Conservation (phyloP, 2,797 vertebrate genomes). For the Hippoglossus hippoglossus region DNA sequence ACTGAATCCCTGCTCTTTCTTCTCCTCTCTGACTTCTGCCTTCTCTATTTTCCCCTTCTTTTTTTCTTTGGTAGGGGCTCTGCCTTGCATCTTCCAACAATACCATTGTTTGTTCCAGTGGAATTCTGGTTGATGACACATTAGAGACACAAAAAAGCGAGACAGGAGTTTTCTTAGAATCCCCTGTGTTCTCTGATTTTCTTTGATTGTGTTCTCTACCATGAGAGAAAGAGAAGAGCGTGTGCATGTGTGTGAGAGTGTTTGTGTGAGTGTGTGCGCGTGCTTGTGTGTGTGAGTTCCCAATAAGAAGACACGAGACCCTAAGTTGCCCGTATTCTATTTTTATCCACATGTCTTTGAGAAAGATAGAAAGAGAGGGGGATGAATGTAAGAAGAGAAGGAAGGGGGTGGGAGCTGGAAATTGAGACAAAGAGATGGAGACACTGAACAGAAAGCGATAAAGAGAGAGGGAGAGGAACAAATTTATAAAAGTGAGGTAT, state of each 20-base stretch:
- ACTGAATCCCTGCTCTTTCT: not conserved
- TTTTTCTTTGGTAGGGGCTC: conserved; percentile 9
- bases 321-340: conserved; percentile 61
- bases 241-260: not conserved
- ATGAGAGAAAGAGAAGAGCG: conserved; percentile 25
- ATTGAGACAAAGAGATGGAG: conserved; percentile 28
- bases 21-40: not conserved
- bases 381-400: conserved; percentile 29
- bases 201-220: conserved; percentile 47
- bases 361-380: conserved; percentile 26
- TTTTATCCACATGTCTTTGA: conserved; percentile 56
- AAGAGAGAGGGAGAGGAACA: not conserved
- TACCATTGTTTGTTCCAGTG: conserved; percentile 26
- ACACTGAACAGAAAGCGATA: not conserved
- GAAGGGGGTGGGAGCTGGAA: conserved; percentile 18
- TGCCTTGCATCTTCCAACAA: not conserved
- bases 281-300: conserved; percentile 30
- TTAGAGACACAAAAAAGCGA: conserved; percentile 2
- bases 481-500: not conserved
- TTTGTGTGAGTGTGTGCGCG: too few species aligned
- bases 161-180: conserved; percentile 36
- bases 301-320: conserved; percentile 72
- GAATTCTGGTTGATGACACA: conserved; percentile 33
- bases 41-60: conserved; percentile 3
- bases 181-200: conserved; percentile 40